Conservation (phyloP, 2,113 vertebrate species). For the Sinocyclocheilus anophthalmus region DNA sequence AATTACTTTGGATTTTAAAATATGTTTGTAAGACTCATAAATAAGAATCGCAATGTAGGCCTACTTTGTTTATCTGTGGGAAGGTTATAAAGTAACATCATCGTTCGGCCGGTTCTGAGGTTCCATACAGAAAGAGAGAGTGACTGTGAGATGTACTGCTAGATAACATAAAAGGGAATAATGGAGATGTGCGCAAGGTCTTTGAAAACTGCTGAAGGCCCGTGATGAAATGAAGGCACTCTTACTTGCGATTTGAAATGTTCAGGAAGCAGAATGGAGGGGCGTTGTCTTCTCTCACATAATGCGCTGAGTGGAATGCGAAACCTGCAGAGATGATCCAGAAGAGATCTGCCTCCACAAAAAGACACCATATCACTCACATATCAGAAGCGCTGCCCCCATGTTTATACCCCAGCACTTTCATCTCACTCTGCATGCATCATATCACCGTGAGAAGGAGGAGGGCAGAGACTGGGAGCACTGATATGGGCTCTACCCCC, state of each 20-base stretch:
- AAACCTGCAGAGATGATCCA: slow-evolving; percentile 26
- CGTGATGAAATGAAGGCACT: slow-evolving; percentile 21
- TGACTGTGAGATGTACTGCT: slow-evolving; percentile 32
- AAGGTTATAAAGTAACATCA: not conserved
- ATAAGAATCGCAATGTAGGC: not conserved
- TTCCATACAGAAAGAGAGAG: slow-evolving; percentile 22
- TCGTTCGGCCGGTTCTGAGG: not conserved
- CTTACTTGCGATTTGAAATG: slow-evolving; percentile 3
- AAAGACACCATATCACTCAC: slow-evolving; percentile 19
- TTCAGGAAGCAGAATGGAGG: slow-evolving; percentile 23
- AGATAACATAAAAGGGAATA: slow-evolving; percentile 23
- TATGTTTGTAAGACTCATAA: not conserved
- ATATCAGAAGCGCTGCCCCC: slow-evolving; percentile 12
- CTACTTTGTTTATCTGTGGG: not conserved
- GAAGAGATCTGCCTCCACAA: slow-evolving; percentile 22
- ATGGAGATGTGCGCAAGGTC: not conserved
- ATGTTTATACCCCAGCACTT: slow-evolving; percentile 42
- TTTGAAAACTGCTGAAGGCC: slow-evolving; percentile 28
- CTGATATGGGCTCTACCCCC: slow-evolving; percentile 63
- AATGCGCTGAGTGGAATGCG: not conserved
- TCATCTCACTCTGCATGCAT: slow-evolving; percentile 47
- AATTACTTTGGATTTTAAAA: not conserved
- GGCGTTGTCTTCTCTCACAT: slow-evolving; percentile 22
- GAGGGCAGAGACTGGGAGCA: slow-evolving; percentile 65
- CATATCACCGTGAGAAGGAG: slow-evolving; percentile 11